Evolutionary conservation across 2,113 vertebrate species (phyloP).

Genomic region (Patagioenas fasciata): DNA sequence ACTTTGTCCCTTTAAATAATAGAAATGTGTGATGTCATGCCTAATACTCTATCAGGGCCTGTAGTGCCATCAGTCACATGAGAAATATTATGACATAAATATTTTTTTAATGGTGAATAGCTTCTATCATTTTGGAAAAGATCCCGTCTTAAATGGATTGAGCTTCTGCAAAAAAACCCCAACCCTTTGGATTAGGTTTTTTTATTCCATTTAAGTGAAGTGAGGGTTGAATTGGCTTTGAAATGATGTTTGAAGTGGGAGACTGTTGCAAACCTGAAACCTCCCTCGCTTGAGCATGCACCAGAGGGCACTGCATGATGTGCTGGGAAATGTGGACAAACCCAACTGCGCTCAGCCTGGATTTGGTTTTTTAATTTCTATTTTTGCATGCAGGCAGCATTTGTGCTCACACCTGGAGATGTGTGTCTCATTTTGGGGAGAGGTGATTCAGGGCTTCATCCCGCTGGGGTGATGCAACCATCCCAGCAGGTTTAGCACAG

Average conservation of each 20-base stretch:
- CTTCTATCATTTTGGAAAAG: neutral
- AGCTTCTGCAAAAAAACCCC: neutral
- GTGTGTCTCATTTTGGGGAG: neutral
- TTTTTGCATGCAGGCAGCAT: neutral
- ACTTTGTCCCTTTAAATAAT: constrained; percentile 12
- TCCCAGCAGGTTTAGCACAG: neutral
- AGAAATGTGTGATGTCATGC: neutral
- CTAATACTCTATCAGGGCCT: neutral
- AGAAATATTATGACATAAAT: neutral
- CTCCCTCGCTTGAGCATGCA: neutral
- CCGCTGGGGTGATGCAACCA: accelerated
- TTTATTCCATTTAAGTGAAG: neutral
- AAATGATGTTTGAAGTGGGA: neutral
- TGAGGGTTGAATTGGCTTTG: neutral
- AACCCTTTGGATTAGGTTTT: neutral
- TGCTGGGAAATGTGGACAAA: accelerated
- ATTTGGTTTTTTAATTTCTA: neutral
- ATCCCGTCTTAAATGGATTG: neutral
- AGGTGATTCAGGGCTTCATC: neutral
- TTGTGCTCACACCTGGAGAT: accelerated
- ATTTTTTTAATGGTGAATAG: neutral
- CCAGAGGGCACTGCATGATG: neutral
- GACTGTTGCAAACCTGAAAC: neutral
- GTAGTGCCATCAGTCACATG: neutral
- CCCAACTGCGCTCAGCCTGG: accelerated